Evolutionary conservation across 1,140 invertebrate species (phyloP).

Genomic region (Mylabris phalerata): DNA sequence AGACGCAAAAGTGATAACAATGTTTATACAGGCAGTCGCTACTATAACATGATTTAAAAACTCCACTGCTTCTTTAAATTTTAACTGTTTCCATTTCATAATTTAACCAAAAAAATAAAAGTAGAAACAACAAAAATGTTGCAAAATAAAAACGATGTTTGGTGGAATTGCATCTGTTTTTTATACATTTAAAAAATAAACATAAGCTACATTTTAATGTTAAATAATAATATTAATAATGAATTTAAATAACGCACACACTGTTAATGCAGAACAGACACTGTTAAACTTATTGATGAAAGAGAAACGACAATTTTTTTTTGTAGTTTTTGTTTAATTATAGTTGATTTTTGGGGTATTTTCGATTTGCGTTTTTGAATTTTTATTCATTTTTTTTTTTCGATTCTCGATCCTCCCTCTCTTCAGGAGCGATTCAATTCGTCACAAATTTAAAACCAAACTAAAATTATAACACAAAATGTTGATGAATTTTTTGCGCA

Average conservation of each 20-base stretch:
- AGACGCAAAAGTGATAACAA: slow-evolving; percentile 35
- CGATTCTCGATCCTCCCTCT: not conserved
- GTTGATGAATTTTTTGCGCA: slow-evolving; percentile 3
- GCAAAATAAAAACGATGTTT: slow-evolving; percentile 12
- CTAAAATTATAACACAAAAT: not conserved
- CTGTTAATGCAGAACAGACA: slow-evolving; percentile 17
- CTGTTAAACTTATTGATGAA: not conserved
- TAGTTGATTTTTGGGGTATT: too few species aligned
- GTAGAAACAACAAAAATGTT: not conserved
- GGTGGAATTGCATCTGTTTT: slow-evolving; percentile 15
- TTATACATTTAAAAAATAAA: slow-evolving; percentile 7
- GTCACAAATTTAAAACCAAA: not conserved
- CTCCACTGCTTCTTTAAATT: slow-evolving; percentile 24
- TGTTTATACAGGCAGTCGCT: slow-evolving; percentile 32
- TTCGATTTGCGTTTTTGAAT: not conserved
- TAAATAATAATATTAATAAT: not conserved
- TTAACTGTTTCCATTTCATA: not conserved
- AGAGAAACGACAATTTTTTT: too few species aligned
- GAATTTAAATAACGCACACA: slow-evolving; percentile 5
- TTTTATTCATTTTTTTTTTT: not conserved
- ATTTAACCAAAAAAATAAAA: not conserved
- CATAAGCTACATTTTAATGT: slow-evolving; percentile 15
- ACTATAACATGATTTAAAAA: slow-evolving; percentile 22
- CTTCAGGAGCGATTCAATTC: not conserved
- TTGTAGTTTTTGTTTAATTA: too few species aligned